Evolutionary conservation across 2,888 invertebrate genomes (phyloP).

Genomic region (Clitarchus hookeri): DNA sequence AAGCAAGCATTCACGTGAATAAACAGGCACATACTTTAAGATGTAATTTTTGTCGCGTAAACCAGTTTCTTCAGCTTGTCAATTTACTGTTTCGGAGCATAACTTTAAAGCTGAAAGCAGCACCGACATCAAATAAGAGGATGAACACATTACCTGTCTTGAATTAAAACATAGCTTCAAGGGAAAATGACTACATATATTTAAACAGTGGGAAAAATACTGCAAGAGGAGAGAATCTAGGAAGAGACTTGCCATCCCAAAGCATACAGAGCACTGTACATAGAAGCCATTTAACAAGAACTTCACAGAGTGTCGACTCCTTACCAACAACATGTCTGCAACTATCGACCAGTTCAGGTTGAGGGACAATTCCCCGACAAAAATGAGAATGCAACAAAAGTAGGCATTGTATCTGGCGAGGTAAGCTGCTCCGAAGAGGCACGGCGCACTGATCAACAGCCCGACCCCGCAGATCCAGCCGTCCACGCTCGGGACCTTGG

Average conservation of each 20-base stretch:
- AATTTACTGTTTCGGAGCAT: background rate
- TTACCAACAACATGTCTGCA: conserved; percentile 96
- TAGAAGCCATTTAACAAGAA: background rate
- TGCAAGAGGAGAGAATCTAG: conserved; percentile 2
- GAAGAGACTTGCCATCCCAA: conserved; percentile 12
- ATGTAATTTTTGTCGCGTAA: background rate
- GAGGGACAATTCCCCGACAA: conserved; percentile 81
- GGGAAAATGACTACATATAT: background rate
- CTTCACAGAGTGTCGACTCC: conserved; percentile 48
- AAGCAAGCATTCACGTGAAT: too few relatives aligned
- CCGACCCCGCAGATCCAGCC: conserved; percentile 92
- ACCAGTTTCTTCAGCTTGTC: background rate
- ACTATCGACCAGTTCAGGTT: conserved; percentile 99
- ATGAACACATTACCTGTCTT: conserved; percentile 31
- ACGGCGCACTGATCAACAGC: conserved; percentile 81
- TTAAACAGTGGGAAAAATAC: background rate
- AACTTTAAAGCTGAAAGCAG: conserved; percentile 21
- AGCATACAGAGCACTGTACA: background rate
- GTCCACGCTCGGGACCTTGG: conserved; percentile 71
- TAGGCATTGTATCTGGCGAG: conserved; percentile 66
- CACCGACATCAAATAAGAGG: background rate
- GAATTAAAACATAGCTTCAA: background rate
- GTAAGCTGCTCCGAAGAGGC: conserved; percentile 80
- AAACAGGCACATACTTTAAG: background rate
- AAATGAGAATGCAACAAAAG: conserved; percentile 77